These are phyloP conservation scores for Rhinoderma darwinii DNA, from an alignment of 2,113 vertebrate genomes.

Conservation along the genomic window DNA sequence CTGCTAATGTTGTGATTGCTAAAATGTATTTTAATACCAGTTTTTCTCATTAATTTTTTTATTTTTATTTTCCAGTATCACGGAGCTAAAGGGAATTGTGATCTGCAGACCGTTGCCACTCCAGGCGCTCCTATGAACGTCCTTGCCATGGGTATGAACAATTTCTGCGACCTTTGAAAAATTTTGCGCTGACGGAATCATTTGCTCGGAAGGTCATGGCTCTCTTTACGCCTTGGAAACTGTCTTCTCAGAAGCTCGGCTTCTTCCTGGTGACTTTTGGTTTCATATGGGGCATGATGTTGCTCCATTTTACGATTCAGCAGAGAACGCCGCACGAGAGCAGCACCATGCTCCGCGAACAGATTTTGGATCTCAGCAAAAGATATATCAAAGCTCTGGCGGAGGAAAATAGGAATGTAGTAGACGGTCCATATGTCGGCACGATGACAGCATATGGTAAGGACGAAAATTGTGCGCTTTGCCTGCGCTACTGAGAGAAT, in stretches of 20 bases:
- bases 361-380: slow-evolving; percentile 98
- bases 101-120: slow-evolving; percentile 68
- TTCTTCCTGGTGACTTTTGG: slow-evolving; percentile 98
- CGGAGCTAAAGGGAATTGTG: slow-evolving; percentile 68
- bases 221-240: slow-evolving; percentile 89
- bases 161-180: slow-evolving; percentile 64
- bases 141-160: slow-evolving; percentile 73
- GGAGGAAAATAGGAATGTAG: slow-evolving; percentile 94
- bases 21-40: too few relatives aligned
- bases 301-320: slow-evolving; percentile 98
- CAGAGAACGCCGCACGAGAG: slow-evolving; percentile 93
- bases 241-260: slow-evolving; percentile 97
- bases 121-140: slow-evolving; percentile 57
- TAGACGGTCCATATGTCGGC: slow-evolving; percentile 96
- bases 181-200: slow-evolving; percentile 54
- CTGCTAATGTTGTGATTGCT: too few relatives aligned
- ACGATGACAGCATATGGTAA: slow-evolving; percentile 98
- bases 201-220: slow-evolving; percentile 79
- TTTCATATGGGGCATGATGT: slow-evolving; percentile 99
- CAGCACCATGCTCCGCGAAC: slow-evolving; percentile 90
- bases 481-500: background rate
- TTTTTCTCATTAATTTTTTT: slow-evolving; percentile 21
- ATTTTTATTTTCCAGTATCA: slow-evolving; percentile 67
- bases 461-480: slow-evolving; percentile 58
- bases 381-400: slow-evolving; percentile 97